Conservation (phyloP, 1,140 invertebrate species). For the Drosophila elegans region DNA sequence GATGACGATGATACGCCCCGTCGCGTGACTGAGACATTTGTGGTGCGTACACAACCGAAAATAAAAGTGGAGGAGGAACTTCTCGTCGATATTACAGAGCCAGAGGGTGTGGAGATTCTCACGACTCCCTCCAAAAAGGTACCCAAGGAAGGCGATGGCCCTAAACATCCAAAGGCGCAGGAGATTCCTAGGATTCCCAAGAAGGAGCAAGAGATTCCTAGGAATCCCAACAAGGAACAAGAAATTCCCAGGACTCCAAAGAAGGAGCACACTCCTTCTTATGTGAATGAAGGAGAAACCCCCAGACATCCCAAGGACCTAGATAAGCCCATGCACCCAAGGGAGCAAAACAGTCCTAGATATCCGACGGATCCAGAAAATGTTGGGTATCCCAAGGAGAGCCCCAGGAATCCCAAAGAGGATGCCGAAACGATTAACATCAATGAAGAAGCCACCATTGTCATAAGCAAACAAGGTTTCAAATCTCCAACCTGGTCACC, state of each 20-base stretch:
- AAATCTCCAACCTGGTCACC: slow-evolving; percentile 53
- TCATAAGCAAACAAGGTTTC: slow-evolving; percentile 40
- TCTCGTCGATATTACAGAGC: slow-evolving; percentile 40
- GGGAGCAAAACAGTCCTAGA: slow-evolving; percentile 4
- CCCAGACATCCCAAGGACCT: neutral
- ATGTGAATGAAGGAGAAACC: too few species aligned
- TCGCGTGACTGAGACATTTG: slow-evolving; percentile 55
- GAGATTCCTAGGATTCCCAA: slow-evolving; percentile 3
- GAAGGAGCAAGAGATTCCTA: neutral
- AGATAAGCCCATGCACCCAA: slow-evolving; percentile 8
- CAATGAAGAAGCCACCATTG: slow-evolving; percentile 56
- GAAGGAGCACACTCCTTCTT: slow-evolving; percentile 2
- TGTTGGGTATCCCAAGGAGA: slow-evolving; percentile 1
- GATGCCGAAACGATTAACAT: slow-evolving; percentile 40
- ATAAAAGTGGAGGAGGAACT: slow-evolving; percentile 63
- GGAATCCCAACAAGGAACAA: neutral
- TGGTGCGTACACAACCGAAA: slow-evolving; percentile 52
- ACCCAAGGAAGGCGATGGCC: slow-evolving; percentile 12
- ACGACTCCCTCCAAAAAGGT: neutral
- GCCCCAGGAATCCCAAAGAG: neutral
- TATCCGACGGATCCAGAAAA: slow-evolving; percentile 9
- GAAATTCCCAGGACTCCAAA: neutral
- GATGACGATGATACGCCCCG: slow-evolving; percentile 62
- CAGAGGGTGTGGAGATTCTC: slow-evolving; percentile 24
- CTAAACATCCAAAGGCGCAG: neutral